Evolutionary conservation across 2,888 invertebrate species (phyloP), one percentile per base, ranked within the genome.

Genomic region (Emmelina monodactyla): DNA sequence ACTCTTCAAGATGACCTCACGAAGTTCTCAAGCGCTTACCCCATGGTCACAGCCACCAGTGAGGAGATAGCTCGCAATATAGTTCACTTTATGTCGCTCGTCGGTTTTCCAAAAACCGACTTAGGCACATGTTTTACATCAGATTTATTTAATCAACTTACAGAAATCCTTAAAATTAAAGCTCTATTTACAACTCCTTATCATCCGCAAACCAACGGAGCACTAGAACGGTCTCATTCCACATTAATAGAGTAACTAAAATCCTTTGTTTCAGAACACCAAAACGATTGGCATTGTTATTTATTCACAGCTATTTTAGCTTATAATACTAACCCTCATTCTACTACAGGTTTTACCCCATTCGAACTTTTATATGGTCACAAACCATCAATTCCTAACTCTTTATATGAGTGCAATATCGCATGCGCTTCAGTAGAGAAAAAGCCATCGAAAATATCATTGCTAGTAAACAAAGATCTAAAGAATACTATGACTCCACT

Each of bases 321-420:
- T 3, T 58, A 59, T 38, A 53, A 55, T 31, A 49, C 47, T 14
- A 39, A 41, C 7, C 33, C 47, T 10, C 58, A 62, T 38, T 39
- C 46, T 15, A 46, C 51, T 4, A 59, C 55, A 3, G 45, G 49
- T 29, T 55, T 41, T 32, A 49, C 54, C 1, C 55, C 54, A 10
- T 49, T 45, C 35, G 56, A 60, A 42, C 34, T 58, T 38, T 28
- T 56, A 6, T 59, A n/a, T n/a, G n/a, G n/a, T n/a, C n/a, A n/a
- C n/a, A n/a, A n/a, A n/a, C n/a, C n/a, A n/a, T n/a, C n/a, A n/a
- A n/a, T n/a, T n/a, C n/a, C n/a, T n/a, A n/a, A n/a, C n/a, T n/a
- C n/a, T n/a, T n/a, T n/a, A n/a, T n/a, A n/a, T n/a, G n/a, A n/a
- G n/a, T n/a, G n/a, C n/a, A n/a, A n/a, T n/a, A n/a, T n/a, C n/a